phyloP scores from a whole-genome alignment of 2,888 invertebrate species.

The Dermolepida albohirtum region DNA sequence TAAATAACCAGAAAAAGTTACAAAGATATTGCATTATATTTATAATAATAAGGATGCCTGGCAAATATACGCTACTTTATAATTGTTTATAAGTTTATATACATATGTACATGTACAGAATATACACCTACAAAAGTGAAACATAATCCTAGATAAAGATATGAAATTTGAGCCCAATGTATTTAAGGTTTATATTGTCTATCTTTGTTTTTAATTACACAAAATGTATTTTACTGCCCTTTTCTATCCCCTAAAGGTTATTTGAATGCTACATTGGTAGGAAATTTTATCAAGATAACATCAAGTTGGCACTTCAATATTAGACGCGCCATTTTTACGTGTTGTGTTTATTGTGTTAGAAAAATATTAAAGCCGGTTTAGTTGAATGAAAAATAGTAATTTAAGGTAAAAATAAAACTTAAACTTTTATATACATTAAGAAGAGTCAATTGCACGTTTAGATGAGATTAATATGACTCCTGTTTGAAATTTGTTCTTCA shows the following conservation, averaged over 20 bases:
- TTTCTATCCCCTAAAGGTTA: not conserved
- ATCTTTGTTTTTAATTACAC: not conserved
- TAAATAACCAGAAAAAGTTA: too few species aligned
- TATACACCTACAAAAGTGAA: too few species aligned
- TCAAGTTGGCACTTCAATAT: slow-evolving; percentile 23
- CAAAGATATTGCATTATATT: too few species aligned
- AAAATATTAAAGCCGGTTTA: slow-evolving; percentile 17
- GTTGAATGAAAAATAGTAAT: slow-evolving; percentile 35
- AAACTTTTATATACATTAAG: not conserved
- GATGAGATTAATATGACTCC: too few species aligned
- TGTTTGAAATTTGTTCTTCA: not conserved
- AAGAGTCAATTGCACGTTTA: not conserved
- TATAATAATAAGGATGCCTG: too few species aligned
- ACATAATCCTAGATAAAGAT: too few species aligned
- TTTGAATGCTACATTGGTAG: not conserved
- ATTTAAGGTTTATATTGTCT: slow-evolving; percentile 5
- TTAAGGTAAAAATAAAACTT: slow-evolving; percentile 24
- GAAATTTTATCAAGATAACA: slow-evolving; percentile 2
- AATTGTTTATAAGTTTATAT: too few species aligned
- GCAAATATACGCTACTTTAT: too few species aligned
- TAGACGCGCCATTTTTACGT: slow-evolving; percentile 38
- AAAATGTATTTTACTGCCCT: not conserved
- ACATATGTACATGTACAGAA: too few species aligned
- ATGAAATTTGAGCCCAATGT: not conserved
- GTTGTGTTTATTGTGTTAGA: slow-evolving; percentile 36